These are phyloP conservation scores for Aphaenogaster ashmeadi DNA, from an alignment of 1,140 invertebrate species.

Conservation along the genomic window DNA sequence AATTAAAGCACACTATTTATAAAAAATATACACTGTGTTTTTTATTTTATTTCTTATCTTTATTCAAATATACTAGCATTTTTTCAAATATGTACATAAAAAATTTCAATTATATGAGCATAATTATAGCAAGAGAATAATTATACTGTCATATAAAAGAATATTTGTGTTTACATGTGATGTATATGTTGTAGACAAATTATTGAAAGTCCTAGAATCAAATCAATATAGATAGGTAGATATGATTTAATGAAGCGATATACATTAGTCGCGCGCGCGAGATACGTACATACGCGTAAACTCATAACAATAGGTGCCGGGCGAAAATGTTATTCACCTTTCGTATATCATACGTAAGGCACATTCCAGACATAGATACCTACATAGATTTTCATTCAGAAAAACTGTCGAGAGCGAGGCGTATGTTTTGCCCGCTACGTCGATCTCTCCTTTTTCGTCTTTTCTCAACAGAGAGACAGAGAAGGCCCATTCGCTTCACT, in stretches of 20 bases:
- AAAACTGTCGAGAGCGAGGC: not conserved
- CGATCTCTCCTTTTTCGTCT: not conserved
- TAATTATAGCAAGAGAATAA: slow-evolving; percentile 1
- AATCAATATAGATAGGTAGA: not conserved
- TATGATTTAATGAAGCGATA: too few relatives aligned
- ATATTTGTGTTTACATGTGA: not conserved
- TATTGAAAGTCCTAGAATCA: not conserved
- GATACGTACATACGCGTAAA: not conserved
- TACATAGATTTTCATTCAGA: slow-evolving; percentile 13
- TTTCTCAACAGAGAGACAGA: not conserved
- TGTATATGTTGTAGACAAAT: not conserved
- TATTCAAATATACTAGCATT: not conserved
- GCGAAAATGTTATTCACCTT: not conserved
- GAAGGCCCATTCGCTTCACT: slow-evolving; percentile 1
- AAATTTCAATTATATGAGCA: not conserved
- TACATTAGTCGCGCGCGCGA: too few relatives aligned
- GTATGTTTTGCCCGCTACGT: not conserved
- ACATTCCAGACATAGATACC: not conserved
- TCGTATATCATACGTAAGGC: not conserved
- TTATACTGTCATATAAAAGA: not conserved
- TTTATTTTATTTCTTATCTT: not conserved
- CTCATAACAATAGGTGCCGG: not conserved
- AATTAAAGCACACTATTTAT: not conserved
- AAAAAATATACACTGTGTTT: not conserved
- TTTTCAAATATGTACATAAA: not conserved